A percentile compares a stretch with the other conserved stretches of the same genome.
Conservation (phyloP, 2,888 invertebrate species). For the Hirtodrosophila trivittata region DNA sequence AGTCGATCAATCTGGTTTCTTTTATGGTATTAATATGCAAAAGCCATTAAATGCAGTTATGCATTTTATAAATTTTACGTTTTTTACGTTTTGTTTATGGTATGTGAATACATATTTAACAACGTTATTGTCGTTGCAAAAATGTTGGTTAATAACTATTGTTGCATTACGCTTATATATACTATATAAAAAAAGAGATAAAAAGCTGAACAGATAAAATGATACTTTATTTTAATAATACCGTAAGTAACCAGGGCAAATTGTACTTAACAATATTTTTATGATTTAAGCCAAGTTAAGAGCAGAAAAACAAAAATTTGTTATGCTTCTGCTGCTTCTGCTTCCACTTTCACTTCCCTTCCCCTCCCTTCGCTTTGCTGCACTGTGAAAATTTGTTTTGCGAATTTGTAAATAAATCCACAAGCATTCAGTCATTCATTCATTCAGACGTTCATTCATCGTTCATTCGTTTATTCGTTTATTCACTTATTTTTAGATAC, state of each 20-base stretch:
- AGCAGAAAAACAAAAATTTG: conserved; percentile 8
- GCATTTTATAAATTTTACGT: conserved; percentile 58
- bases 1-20: neutral
- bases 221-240: no score
- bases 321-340: neutral
- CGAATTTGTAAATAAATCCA: conserved; percentile 79
- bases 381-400: conserved; percentile 74
- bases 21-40: conserved; percentile 60
- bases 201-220: neutral
- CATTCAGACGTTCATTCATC: conserved; percentile 44
- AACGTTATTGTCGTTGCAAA: conserved; percentile 11
- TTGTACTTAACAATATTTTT: conserved; percentile 23
- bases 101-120: conserved; percentile 48
- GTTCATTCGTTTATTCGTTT: conserved; percentile 44
- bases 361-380: conserved; percentile 16
- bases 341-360: no score
- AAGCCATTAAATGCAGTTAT: conserved; percentile 73
- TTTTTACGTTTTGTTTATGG: conserved; percentile 47
- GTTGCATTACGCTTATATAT: conserved; percentile 42
- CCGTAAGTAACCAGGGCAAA: conserved; percentile 25
- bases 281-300: conserved; percentile 14
- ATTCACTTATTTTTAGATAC: conserved; percentile 63
- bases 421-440: conserved; percentile 50
- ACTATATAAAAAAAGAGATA: conserved; percentile 7
- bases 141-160: conserved; percentile 57